Evolutionary conservation across 2,797 vertebrate genomes (phyloP).

Genomic region (Sebastes oblongus): DNA sequence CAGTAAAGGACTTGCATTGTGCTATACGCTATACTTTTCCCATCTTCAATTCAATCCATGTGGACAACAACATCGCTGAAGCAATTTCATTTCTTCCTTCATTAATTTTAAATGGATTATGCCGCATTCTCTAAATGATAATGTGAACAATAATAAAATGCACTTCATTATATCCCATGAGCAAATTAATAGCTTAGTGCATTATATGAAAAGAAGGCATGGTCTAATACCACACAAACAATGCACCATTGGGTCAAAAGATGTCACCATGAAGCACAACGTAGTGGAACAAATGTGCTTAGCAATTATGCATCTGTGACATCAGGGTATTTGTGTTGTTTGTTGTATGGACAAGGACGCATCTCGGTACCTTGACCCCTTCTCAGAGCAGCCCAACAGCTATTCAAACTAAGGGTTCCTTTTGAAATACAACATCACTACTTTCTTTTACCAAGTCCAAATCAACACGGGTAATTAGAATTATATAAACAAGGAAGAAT

Average conservation of each 20-base stretch:
- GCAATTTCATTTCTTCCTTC: conserved; percentile 45
- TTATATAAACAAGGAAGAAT: conserved; percentile 70
- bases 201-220: conserved; percentile 63
- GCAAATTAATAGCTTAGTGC: conserved; percentile 57
- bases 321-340: conserved; percentile 56
- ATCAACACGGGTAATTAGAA: conserved; percentile 68
- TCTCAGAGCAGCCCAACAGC: conserved; percentile 54
- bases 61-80: conserved; percentile 25
- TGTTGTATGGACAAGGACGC: conserved; percentile 62
- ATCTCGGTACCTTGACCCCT: conserved; percentile 70
- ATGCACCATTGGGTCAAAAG: conserved; percentile 56
- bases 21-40: background rate
- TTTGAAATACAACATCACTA: conserved; percentile 62
- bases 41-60: conserved; percentile 27
- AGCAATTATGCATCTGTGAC: conserved; percentile 61
- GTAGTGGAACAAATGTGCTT: conserved; percentile 58
- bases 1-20: conserved; percentile 16
- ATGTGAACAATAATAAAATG: conserved; percentile 59
- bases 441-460: conserved; percentile 67
- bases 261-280: conserved; percentile 58
- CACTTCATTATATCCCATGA: conserved; percentile 53
- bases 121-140: conserved; percentile 55
- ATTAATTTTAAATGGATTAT: conserved; percentile 49
- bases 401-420: conserved; percentile 66
- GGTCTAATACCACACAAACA: conserved; percentile 51